These are phyloP conservation scores for Argyrosomus regius DNA, from an alignment of 2,797 vertebrate genomes.

Conservation along the genomic window DNA sequence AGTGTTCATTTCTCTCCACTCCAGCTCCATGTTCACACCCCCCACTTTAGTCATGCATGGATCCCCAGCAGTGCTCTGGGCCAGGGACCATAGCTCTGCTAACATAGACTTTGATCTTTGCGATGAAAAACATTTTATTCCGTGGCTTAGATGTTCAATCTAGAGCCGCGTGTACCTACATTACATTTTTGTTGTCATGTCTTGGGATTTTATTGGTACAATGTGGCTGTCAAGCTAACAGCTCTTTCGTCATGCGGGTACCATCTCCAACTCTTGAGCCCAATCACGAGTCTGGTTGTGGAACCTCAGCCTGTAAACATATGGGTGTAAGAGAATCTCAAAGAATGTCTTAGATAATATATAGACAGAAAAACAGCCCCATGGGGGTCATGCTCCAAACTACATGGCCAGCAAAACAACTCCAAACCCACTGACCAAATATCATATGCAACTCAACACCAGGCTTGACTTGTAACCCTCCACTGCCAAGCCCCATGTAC, in stretches of 20 bases:
- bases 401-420: conserved; percentile 49
- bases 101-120: conserved; percentile 62
- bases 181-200: conserved; percentile 17
- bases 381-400: background rate
- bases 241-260: conserved; percentile 2
- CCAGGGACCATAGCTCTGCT: conserved; percentile 38
- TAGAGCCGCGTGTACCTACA: conserved; percentile 25
- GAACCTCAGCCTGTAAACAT: conserved; percentile 31
- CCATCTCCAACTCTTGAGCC: background rate
- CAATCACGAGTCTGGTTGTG: conserved; percentile 15
- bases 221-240: conserved; percentile 1
- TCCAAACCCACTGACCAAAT: conserved; percentile 62
- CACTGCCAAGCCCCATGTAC: conserved; percentile 38
- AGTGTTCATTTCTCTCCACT: conserved; percentile 56
- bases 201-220: background rate
- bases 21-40: conserved; percentile 54
- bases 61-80: conserved; percentile 51
- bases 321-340: conserved; percentile 50
- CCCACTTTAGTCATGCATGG: conserved; percentile 58
- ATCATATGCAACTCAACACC: conserved; percentile 76
- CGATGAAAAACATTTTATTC: conserved; percentile 58
- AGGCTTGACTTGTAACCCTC: conserved; percentile 20
- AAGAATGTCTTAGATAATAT: conserved; percentile 45
- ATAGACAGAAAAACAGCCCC: conserved; percentile 40
- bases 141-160: conserved; percentile 25